Evolutionary conservation across 2,113 vertebrate species (phyloP), one percentile per base, ranked within the genome.

Genomic region (Aegotheles bennettii): DNA sequence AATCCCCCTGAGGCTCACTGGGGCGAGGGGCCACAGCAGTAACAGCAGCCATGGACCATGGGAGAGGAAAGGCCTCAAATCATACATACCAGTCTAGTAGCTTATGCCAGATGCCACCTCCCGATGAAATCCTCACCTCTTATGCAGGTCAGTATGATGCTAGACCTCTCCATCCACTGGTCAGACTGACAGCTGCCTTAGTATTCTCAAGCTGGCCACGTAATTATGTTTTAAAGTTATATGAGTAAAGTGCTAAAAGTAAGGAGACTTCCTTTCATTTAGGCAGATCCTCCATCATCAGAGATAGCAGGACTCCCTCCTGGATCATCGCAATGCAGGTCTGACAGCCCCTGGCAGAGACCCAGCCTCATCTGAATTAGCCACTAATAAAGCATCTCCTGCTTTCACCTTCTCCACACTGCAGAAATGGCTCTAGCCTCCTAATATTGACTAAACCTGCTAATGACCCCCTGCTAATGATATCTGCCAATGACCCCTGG

Each of bases 391-490:
- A 88, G 13, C 68, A 91, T 77, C 48, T 35, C 31, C 47, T 68
- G 20, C 56, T 60, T 45, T 70, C 21, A 67, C 50, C 56, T 68
- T 90, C 18, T 40, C 68, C 38, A 71, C 31, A 20, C 31, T 38
- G 25, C 35, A 94, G n/a, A 50, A 69, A 18, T 29, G 11, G 48
- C 61, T 94, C 26, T 47, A 73, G 18, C 67, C 51, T 91, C 24
- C 35, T 68, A 16, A 21, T 79, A 95, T 95, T 0, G 6, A 92
- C 87, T 84, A 75, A 89, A 64, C 36, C 45, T 87, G 76, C 76
- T 96, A 96, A 96, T 78, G 90, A 94, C 33, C 29, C 36, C 59
- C 87, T 86, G 33, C 93, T 96, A 96, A 94, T 78, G 83, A 90
- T 89, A 76, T 64, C 71, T 94, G 43, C 60, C 76, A 95, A 75